phyloP scores from a whole-genome alignment of 1,140 invertebrate species.

The Leptoteleia sp. region DNA sequence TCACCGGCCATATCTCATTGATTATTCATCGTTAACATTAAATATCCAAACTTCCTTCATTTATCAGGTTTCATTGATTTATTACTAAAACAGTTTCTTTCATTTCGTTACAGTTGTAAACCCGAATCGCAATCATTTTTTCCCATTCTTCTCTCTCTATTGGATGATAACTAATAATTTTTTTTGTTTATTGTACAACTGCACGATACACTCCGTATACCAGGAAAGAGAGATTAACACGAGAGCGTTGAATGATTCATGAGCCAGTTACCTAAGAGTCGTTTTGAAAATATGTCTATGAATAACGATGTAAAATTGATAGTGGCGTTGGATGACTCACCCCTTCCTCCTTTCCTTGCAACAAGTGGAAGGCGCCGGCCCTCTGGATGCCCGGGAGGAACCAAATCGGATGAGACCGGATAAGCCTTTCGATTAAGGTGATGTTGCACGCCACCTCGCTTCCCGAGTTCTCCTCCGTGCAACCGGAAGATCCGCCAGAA shows the following conservation, averaged over 20 bases:
- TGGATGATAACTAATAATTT: no score
- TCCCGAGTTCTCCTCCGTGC: slow-evolving; percentile 74
- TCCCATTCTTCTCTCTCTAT: no score
- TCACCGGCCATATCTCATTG: no score
- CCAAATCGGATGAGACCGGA: slow-evolving; percentile 96
- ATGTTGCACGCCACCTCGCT: slow-evolving; percentile 87
- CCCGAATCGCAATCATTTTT: no score
- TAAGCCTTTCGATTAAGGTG: slow-evolving; percentile 91
- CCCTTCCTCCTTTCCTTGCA: slow-evolving; percentile 96
- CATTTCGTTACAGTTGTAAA: no score
- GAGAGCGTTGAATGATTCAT: slow-evolving; percentile 43
- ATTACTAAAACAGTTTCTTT: no score
- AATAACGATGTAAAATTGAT: slow-evolving; percentile 56
- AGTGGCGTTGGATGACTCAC: slow-evolving; percentile 82
- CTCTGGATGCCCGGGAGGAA: slow-evolving; percentile 96
- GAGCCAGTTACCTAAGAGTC: slow-evolving; percentile 28
- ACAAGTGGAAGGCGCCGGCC: slow-evolving; percentile 93
- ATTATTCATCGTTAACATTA: no score
- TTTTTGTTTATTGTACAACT: not conserved
- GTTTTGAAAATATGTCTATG: slow-evolving; percentile 42
- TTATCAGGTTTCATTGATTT: no score
- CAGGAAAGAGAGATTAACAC: slow-evolving; percentile 19
- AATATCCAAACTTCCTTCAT: no score
- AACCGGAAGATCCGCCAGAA: slow-evolving; percentile 73
- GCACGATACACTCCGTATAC: not conserved